Evolutionary conservation across 2,888 invertebrate genomes (phyloP).

Genomic region (Dasypolia templi): DNA sequence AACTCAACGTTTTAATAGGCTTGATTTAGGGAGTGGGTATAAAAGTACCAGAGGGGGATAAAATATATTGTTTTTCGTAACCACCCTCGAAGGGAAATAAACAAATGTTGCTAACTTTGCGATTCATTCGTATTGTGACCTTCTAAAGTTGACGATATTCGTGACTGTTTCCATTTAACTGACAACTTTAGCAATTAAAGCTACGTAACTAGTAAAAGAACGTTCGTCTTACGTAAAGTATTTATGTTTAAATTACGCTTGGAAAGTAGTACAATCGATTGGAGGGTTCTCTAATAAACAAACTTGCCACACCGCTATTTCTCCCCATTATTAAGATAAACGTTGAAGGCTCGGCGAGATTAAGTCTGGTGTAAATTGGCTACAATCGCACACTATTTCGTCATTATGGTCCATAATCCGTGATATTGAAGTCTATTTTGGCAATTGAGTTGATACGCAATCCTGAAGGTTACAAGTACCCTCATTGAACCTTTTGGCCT

Average conservation of each 20-base stretch:
- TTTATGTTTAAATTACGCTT: conserved; percentile 52
- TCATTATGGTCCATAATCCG: conserved; percentile 41
- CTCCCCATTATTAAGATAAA: conserved; percentile 37
- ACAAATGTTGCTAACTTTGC: conserved; percentile 46
- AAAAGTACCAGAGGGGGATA: conserved; percentile 21
- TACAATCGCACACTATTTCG: conserved; percentile 36
- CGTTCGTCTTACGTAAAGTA: conserved; percentile 40
- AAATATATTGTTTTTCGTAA: conserved; percentile 42
- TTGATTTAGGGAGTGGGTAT: conserved; percentile 28
- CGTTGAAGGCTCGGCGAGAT: conserved; percentile 35
- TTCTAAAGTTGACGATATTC: conserved; percentile 46
- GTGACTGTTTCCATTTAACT: conserved; percentile 54
- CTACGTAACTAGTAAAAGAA: conserved; percentile 43
- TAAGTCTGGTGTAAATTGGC: conserved; percentile 45
- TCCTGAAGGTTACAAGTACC: conserved; percentile 48
- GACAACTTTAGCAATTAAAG: conserved; percentile 62
- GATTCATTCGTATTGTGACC: conserved; percentile 40
- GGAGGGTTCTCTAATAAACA: conserved; percentile 30
- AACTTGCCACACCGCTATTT: conserved; percentile 30
- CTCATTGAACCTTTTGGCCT: conserved; percentile 59
- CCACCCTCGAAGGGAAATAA: conserved; percentile 39
- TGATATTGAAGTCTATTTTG: conserved; percentile 59
- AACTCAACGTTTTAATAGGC: conserved; percentile 36
- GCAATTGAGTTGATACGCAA: conserved; percentile 61
- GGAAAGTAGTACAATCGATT: conserved; percentile 39